A percentile compares a stretch with the other conserved stretches of the same genome.
Evolutionary conservation across 2,888 invertebrate species (phyloP).

Genomic region (Drosophila ustulata): DNA sequence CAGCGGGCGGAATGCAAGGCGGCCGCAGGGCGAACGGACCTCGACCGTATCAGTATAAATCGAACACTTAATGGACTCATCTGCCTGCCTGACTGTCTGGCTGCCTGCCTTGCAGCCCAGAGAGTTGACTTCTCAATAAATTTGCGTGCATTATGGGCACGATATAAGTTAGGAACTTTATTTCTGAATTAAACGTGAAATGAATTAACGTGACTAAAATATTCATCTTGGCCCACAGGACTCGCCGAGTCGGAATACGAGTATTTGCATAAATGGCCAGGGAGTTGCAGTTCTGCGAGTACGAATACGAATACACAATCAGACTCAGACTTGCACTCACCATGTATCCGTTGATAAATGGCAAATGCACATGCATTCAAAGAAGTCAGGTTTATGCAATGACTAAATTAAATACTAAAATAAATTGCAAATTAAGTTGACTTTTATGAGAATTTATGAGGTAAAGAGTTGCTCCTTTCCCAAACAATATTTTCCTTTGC

Average conservation of each 20-base stretch:
- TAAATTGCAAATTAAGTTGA: slow-evolving; percentile 56
- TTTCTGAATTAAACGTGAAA: slow-evolving; percentile 75
- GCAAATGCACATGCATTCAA: slow-evolving; percentile 62
- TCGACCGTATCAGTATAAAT: slow-evolving; percentile 62
- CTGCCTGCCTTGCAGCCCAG: background rate
- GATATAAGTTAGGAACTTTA: slow-evolving; percentile 82
- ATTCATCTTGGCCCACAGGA: slow-evolving; percentile 65
- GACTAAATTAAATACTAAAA: slow-evolving; percentile 49
- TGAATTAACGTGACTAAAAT: slow-evolving; percentile 82
- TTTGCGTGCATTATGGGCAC: slow-evolving; percentile 73
- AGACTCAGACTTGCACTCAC: slow-evolving; percentile 3
- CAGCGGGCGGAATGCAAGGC: slow-evolving; percentile 34
- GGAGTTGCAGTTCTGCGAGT: slow-evolving; percentile 2
- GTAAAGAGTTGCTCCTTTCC: slow-evolving; percentile 7
- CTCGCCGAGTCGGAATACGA: slow-evolving; percentile 21
- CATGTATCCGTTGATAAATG: slow-evolving; percentile 32
- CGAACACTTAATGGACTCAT: slow-evolving; percentile 73
- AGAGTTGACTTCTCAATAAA: slow-evolving; percentile 46
- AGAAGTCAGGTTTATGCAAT: slow-evolving; percentile 69
- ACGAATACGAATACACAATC: slow-evolving; percentile 11
- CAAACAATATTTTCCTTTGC: background rate
- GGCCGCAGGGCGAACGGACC: slow-evolving; percentile 13
- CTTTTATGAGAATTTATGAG: slow-evolving; percentile 38
- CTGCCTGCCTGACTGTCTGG: slow-evolving; percentile 24
- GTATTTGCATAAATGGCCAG: slow-evolving; percentile 65